Base-by-base conservation (phyloP, 2,113 vertebrate species). In the Coryphaenoides rupestris region DNA sequence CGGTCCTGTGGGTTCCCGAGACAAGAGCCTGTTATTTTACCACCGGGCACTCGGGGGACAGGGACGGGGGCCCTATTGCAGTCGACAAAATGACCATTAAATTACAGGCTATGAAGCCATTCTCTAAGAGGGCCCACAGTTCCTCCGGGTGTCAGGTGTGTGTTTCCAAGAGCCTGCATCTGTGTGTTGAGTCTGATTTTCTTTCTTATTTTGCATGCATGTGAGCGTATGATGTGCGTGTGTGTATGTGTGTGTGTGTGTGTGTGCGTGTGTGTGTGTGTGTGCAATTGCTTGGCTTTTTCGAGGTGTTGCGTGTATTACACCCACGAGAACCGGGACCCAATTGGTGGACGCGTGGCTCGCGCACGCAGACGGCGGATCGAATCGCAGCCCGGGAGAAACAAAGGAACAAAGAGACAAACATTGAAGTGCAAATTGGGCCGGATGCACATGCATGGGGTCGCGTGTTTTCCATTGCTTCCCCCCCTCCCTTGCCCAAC, bases 1-100 rank as follows among this genome's bases (percentile, higher is more conserved):
- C 69, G 69, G 77, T 83, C 81, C 82, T 82, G 65, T 79, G 84
- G 83, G 79, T 82, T 84, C 82, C n/a, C 73, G 77, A 81, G 78
- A 46, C 66, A 64, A 77, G 59, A 86, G 76, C 76, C 77, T 71
- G 76, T 81, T 73, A 83, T 88, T 84, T 86, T 60, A 83, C 77
- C 75, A 76, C 52, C 70, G 79, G 76, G 81, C 80, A 83, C 61
- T n/a, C 67, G 70, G 58, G 73, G 62, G 79, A 68, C 58, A 72
- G 74, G 50, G 68, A 73, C 57, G 76, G 73, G 72, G 72, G 85
- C 81, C 78, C 75, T 78, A 83, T 76, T 80, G 74, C 63, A 67
- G 77, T 28, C 63, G 53, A 70, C 68, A 80, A 82, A 83, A 83
- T 84, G 82, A 76, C 77, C 78, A 78, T 84, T 84, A 85, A 86